Percentiles rank a stretch among this genome's conserved stretches.
These are phyloP conservation scores for Platorchestia sp. DNA, from an alignment of 1,140 invertebrate genomes.

Conservation along the genomic window DNA sequence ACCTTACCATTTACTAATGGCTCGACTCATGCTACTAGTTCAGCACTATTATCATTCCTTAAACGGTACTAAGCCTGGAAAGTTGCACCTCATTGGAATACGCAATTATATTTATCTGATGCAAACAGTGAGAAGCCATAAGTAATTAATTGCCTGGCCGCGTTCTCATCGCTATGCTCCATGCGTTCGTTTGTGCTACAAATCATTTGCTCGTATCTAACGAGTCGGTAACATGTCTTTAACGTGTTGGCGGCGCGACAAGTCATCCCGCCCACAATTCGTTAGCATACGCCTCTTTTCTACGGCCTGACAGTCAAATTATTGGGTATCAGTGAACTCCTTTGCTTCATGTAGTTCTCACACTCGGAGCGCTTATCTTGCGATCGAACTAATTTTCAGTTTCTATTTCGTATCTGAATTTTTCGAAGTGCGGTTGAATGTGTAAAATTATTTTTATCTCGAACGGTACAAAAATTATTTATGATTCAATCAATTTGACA, in stretches of 20 bases:
- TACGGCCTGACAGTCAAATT: not conserved
- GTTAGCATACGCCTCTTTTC: conserved; percentile 9
- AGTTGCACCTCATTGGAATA: conserved; percentile 14
- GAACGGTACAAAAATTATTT: not conserved
- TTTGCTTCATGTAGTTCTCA: not conserved
- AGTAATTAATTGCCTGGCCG: not conserved
- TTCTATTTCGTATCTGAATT: not conserved
- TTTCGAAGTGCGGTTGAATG: not conserved
- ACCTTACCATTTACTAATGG: not conserved
- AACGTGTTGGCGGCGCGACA: not conserved
- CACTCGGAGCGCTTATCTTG: not conserved
- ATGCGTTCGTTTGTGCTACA: not conserved
- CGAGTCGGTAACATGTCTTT: conserved; percentile 27
- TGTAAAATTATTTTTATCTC: not conserved
- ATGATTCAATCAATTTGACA: not conserved
- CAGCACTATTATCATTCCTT: not conserved
- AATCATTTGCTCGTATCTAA: not conserved
- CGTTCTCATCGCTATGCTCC: not conserved
- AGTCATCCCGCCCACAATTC: not conserved
- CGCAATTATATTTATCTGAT: conserved; percentile 37
- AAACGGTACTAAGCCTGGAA: not conserved
- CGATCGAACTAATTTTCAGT: not conserved
- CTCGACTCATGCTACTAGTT: not conserved
- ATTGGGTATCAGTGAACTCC: not conserved
- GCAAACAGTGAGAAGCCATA: not conserved